These are phyloP conservation scores for Bothrops jararaca DNA, from an alignment of 2,113 vertebrate genomes.

Conservation along the genomic window DNA sequence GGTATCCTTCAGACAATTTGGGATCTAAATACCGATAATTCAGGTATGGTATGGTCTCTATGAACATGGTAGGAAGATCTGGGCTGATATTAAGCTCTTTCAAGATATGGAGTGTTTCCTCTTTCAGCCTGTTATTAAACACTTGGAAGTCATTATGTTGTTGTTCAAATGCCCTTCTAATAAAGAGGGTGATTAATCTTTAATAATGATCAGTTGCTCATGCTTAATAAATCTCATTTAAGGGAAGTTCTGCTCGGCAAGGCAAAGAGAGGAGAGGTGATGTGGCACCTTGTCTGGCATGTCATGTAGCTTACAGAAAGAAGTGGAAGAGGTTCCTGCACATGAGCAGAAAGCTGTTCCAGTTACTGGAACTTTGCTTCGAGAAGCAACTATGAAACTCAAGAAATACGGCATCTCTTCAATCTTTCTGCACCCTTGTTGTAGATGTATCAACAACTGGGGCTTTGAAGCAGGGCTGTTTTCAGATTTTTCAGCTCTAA, in stretches of 20 bases:
- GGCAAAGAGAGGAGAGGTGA: neutral
- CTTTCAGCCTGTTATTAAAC: neutral
- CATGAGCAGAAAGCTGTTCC: neutral
- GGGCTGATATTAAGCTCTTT: neutral
- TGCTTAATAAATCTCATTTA: neutral
- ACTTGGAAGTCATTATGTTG: neutral
- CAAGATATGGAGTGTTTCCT: neutral
- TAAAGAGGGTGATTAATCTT: neutral
- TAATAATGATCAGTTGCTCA: neutral
- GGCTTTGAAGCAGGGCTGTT: neutral
- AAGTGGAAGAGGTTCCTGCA: neutral
- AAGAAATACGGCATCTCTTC: neutral
- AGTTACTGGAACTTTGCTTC: neutral
- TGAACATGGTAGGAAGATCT: neutral
- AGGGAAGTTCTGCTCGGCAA: neutral
- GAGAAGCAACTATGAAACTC: neutral
- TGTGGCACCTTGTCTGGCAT: neutral
- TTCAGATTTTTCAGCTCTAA: neutral
- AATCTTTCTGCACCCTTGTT: neutral
- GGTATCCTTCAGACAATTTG: neutral
- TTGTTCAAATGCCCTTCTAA: neutral
- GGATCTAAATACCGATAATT: neutral
- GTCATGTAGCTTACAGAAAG: neutral
- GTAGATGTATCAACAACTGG: neutral
- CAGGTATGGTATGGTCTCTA: neutral